Evolutionary conservation across 2,113 vertebrate species (phyloP), one percentile per base, ranked within the genome.

Genomic region (Nanorana parkeri): DNA sequence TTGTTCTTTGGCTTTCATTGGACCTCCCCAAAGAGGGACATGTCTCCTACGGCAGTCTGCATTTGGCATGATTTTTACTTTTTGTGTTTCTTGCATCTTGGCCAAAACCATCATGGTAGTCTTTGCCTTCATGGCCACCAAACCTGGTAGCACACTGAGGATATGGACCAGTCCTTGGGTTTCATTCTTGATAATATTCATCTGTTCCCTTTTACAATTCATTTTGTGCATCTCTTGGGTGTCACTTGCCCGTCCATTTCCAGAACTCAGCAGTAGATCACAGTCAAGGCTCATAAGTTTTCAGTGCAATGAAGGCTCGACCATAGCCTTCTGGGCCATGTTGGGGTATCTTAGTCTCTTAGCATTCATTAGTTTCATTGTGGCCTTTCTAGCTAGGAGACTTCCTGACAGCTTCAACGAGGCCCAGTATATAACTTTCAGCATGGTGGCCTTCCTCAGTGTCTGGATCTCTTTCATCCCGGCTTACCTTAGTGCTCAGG

Each of bases 21-120:
- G 84, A 20, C 65, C 52, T 5, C 82, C 61, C 47, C 56, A 82
- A 5, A 17, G 74, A 0, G 29, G 85, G 80, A 88, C 84, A 54
- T 87, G 85, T 77, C 84, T 87, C 28, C 28, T 87, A 78, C 0
- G 0, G n/a, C 90, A 90, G 84, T 87, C 65, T 8, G 81, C 81
- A 1, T 89, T 89, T 19, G 84, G 88, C 19, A 85, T 91, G 83
- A 87, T 85, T 63, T 90, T 91, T 77, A 86, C 82, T 32, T 74
- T 88, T 80, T 89, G 82, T 0, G 28, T 89, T 63, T 90, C 88
- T 89, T 88, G 52, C 87, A 36, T 36, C 5, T 36, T 36, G 32
- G 32, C 32, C 32, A 36, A 36, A 36, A 36, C 32, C 32, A 36
- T 36, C 5, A 36, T 36, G 32, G 32, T 36, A 5, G 32, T 36